phyloP scores from a whole-genome alignment of 1,140 invertebrate species.

The Callitettix versicolor region DNA sequence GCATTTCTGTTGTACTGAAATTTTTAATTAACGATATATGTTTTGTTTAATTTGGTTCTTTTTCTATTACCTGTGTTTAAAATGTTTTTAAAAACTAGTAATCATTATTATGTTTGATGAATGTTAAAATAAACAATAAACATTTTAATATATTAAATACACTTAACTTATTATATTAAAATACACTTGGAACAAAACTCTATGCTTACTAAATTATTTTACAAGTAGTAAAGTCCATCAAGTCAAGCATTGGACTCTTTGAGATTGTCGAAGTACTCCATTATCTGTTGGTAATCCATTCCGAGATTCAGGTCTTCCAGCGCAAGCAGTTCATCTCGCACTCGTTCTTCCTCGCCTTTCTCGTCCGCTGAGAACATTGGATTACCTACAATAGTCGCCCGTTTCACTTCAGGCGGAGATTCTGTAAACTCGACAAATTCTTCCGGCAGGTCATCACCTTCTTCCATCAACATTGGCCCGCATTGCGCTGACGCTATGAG shows the following conservation, averaged over 20 bases:
- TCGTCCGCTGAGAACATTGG: conserved; percentile 60
- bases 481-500: not conserved
- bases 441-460: conserved; percentile 20
- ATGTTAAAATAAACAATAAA: too few species aligned
- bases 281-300: conserved; percentile 94
- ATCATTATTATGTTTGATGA: too few species aligned
- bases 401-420: conserved; percentile 40
- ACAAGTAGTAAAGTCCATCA: not conserved
- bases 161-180: too few species aligned
- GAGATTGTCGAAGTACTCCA: conserved; percentile 94
- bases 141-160: too few species aligned
- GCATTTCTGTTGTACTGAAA: too few species aligned
- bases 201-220: too few species aligned
- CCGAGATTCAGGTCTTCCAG: conserved; percentile 71
- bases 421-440: conserved; percentile 24
- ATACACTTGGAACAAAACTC: too few species aligned
- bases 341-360: conserved; percentile 28
- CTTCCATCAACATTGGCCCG: conserved; percentile 9
- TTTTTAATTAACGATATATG: too few species aligned
- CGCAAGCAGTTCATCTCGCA: conserved; percentile 37
- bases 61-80: too few species aligned
- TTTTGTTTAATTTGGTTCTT: too few species aligned
- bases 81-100: too few species aligned
- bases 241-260: conserved; percentile 62
- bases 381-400: conserved; percentile 75